Base-by-base conservation (phyloP, 35 echinoderm and acorn worm genomes). In the Stichopus chloronotus region DNA sequence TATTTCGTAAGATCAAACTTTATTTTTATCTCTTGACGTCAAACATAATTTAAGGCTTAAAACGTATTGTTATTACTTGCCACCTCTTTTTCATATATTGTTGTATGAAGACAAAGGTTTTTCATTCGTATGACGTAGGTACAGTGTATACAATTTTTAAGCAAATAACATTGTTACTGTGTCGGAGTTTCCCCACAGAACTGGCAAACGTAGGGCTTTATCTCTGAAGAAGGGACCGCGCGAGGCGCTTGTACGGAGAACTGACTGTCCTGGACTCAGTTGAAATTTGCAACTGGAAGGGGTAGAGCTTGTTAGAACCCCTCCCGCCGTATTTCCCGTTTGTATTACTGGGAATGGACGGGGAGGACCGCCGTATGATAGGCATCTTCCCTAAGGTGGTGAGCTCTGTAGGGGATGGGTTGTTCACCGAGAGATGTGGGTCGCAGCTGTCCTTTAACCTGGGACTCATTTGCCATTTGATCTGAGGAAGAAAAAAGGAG, bases 321-420 rank as follows among this genome's bases (percentile, higher is more conserved):
- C 93, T 98, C 24, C 92, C 90, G 19, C 96, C 95, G 87, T 95
- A 99, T 86, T 96, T 96, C 5, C 97, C 97, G 83, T 99, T 96
- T 19, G 97, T 95, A 55, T 99, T 99, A 52, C 97, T 99, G 14
- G 97, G 97, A 13, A 99, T 99, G 20, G 97, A 99, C 9, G 97
- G 95, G 21, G 97, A 96, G 0, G 94, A 96, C 1, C 92, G 76
- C 2, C 80, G 90, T n/a, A 65, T 83, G 21, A 94, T 59, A 4
- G 59, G 53, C 24, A 98, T 92, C 53, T 92, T 96, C 21, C 88
- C 91, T 52, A 98, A 19, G 59, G 91, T 79, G 12, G 96, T 94
- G 9, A 98, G 93, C 56, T 98, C 96, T 21, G 91, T 90, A 9
- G 96, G 94, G 4, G 94, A 94, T 2, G 94, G 94, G 63, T 98